A percentile compares a stretch with the other conserved stretches of the same genome.
Evolutionary conservation across 2,888 invertebrate genomes (phyloP).

Genomic region (Fragum whitleyi): DNA sequence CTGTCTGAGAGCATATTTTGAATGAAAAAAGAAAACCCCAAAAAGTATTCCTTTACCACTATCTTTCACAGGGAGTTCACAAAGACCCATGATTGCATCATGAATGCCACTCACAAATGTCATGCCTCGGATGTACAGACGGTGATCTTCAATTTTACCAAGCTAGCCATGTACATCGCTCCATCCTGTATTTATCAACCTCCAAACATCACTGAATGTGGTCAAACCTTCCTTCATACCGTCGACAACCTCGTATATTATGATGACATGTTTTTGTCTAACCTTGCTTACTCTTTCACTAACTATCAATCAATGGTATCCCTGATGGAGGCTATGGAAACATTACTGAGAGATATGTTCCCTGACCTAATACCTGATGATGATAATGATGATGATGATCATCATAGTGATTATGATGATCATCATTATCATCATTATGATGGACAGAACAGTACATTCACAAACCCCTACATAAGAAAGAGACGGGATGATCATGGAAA

Average conservation of each 20-base stretch:
- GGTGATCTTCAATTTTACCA: slow-evolving; percentile 32
- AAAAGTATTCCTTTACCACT: no score
- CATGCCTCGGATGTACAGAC: slow-evolving; percentile 30
- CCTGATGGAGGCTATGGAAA: slow-evolving; percentile 10
- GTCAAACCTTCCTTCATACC: slow-evolving; percentile 21
- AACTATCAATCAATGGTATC: slow-evolving; percentile 9
- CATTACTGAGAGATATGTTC: slow-evolving; percentile 16
- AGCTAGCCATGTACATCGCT: slow-evolving; percentile 9
- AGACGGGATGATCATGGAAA: not conserved
- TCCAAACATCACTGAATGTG: slow-evolving; percentile 26
- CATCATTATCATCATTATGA: not conserved
- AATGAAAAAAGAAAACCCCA: no score
- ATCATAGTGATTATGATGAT: not conserved
- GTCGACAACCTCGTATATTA: slow-evolving; percentile 36
- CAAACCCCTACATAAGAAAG: slow-evolving; percentile 21
- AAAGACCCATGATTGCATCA: slow-evolving; percentile 43
- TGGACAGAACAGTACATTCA: not conserved
- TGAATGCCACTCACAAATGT: slow-evolving; percentile 50
- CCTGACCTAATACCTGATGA: not conserved
- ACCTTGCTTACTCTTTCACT: not conserved
- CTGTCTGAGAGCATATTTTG: no score
- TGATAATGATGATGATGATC: slow-evolving; percentile 1
- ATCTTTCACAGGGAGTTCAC: slow-evolving; percentile 32
- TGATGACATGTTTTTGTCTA: slow-evolving; percentile 31
- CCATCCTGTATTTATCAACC: slow-evolving; percentile 26